Base-by-base conservation (phyloP, 1,140 invertebrate species). In the Bombus pascuorum region DNA sequence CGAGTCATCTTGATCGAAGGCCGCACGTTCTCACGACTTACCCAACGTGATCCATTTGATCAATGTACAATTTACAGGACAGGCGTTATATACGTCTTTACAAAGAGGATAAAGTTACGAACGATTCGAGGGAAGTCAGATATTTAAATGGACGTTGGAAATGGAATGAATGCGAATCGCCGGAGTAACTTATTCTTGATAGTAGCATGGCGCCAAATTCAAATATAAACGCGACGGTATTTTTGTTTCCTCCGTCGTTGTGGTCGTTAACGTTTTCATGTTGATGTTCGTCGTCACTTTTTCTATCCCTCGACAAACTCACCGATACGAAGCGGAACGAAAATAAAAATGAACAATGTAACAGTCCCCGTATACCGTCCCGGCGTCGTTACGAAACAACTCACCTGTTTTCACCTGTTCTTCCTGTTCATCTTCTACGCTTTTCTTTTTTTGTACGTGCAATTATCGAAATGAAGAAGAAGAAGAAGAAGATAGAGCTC, bases 241-340 rank as follows among this genome's bases (percentile, higher is more conserved):
- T 34, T 85, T 74, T 44, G 68, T 65, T 76, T 53, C 42, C 62
- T 66, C 77, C 80, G 68, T 85, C 81, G 81, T 83, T 59, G 86
- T 89, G 73, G 28, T 71, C 75, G 76, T 90, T 87, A 85, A 90
- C 74, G 59, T 90, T 87, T 72, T n/a, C 86, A 62, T 90, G 86
- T 90, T 85, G 89, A 90, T 90, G 89, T 90, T 90, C 81, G 85
- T 83, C 83, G 89, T 88, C 44, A 90, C 73, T 83, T 90, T 84
- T 88, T 90, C 89, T 90, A 88, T 87, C 57, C 80, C 75, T 22
- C 39, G 53, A 83, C 28, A 47, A 53, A 53, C 18, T 53, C 47
- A 53, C 47, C 47, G 5, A 9, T 32, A 79, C 44, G 57, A 82
- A 28, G 53, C 44, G 79, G 6, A 83, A 57, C n/a, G 13, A 76